Evolutionary conservation across 1,140 invertebrate genomes (phyloP).

Genomic region (Arctopsyche grandis): DNA sequence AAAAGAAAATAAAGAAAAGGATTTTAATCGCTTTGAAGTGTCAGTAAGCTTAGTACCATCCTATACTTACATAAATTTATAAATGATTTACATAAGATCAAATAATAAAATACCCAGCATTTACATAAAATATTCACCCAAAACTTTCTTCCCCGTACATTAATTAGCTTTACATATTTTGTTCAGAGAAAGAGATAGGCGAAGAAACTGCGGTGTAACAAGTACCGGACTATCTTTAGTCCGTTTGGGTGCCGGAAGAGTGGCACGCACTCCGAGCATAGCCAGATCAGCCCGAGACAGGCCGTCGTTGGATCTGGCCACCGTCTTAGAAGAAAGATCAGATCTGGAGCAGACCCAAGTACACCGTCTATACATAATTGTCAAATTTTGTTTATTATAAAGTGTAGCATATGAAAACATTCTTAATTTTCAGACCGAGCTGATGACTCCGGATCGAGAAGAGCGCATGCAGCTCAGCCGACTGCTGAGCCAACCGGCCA

Average conservation of each 20-base stretch:
- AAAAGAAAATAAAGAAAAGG: too few species aligned
- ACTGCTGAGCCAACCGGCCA: conserved; percentile 49
- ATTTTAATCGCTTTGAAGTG: too few species aligned
- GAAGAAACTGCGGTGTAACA: conserved; percentile 80
- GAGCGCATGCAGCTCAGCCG: conserved; percentile 48
- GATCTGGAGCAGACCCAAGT: conserved; percentile 75
- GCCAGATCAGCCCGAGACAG: conserved; percentile 73
- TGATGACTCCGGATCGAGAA: conserved; percentile 52
- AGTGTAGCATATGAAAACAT: background rate
- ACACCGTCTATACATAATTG: conserved; percentile 22
- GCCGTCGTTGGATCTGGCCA: conserved; percentile 80
- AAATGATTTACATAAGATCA: too few species aligned
- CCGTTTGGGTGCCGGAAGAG: conserved; percentile 77
- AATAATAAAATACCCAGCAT: too few species aligned
- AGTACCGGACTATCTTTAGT: conserved; percentile 83
- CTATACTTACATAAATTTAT: too few species aligned
- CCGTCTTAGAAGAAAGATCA: conserved; percentile 80
- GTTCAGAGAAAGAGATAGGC: conserved; percentile 75
- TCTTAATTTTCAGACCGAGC: conserved; percentile 46
- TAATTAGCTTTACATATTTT: too few species aligned
- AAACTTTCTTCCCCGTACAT: too few species aligned
- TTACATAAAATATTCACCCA: too few species aligned
- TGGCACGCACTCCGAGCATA: conserved; percentile 72
- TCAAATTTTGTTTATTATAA: too few species aligned
- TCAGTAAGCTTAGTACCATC: too few species aligned